Evolutionary conservation across 23 tunicate species (phyloP), one percentile per base, ranked within the genome.

Genomic region (Corella eumyota): DNA sequence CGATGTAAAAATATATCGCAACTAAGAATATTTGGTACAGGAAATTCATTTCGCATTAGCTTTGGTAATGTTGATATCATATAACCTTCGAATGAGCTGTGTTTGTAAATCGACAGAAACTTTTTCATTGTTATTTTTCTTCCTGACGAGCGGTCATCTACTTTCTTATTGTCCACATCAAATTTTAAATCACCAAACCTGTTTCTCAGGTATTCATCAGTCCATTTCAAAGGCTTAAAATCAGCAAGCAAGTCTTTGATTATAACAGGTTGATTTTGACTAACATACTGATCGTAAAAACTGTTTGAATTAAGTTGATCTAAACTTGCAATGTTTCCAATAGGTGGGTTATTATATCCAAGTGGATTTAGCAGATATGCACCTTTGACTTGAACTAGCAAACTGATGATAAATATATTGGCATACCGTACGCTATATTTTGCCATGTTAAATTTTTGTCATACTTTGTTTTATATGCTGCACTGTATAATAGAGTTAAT

Each of bases 211-310:
- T 63, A 63, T 1, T 21, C 26, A 36, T 63, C 68, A 27, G 5
- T 63, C 68, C 68, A 63, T 63, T 40, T 34, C 22, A 63, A 6
- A 3, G 68, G 68, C 30, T 21, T 63, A 40, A 54, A 30, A 1
- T 25, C 27, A 6, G 24, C 17, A 35, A 63, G 40, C 1, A 23
- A 19, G 7, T 32, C 54, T 19, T 20, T 19, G 2, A 63, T 40
- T 13, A 63, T 9, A 4, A 63, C 55, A n/a, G 68, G 68, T 2
- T 36, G 68, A 27, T 36, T 40, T 5, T 35, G 17, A n/a, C 3
- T 6, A 35, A 63, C 68, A 63, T 29, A 63, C n/a, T 23, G 2
- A 21, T 1, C n/a, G 45, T 38, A 63, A 38, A 63, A 63, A 40
- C 26, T n/a, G 23, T 54, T 17, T 23, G 60, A n/a, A 19, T 25